Evolutionary conservation across 1,140 invertebrate genomes (phyloP).

Genomic region (Drosophila nebulosa): DNA sequence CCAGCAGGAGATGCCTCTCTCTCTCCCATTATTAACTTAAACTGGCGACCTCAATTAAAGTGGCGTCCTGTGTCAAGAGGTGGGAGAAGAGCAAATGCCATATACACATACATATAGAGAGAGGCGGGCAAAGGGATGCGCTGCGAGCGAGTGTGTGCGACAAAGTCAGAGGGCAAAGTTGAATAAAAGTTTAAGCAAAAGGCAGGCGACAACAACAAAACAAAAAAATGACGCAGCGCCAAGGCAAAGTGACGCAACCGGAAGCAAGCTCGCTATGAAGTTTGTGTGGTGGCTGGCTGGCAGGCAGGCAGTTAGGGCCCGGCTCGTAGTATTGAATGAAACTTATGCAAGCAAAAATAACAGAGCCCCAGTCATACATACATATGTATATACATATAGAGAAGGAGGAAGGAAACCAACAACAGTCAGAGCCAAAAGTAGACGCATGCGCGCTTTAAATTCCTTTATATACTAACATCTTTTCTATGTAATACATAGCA

Average conservation of each 20-base stretch:
- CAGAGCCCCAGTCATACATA: too few relatives aligned
- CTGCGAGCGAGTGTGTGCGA: constrained; percentile 16
- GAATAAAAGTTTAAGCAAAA: constrained; percentile 65
- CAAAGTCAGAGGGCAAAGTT: constrained; percentile 80
- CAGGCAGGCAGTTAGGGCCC: constrained; percentile 23
- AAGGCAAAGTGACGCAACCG: constrained; percentile 69
- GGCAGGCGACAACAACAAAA: constrained; percentile 13
- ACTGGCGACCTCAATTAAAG: constrained; percentile 79
- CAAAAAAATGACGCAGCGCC: constrained; percentile 55
- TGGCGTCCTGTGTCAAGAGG: constrained; percentile 17
- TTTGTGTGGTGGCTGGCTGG: background rate
- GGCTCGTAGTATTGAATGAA: constrained; percentile 66
- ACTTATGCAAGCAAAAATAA: constrained; percentile 42
- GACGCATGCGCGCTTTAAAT: constrained; percentile 44
- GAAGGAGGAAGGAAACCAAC: background rate
- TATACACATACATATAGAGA: constrained; percentile 7
- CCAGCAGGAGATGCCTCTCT: constrained; percentile 10
- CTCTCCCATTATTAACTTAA: constrained; percentile 60
- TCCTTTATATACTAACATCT: constrained; percentile 24
- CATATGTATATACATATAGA: too few relatives aligned
- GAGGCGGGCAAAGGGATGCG: background rate
- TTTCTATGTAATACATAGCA: constrained; percentile 4
- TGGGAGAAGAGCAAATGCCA: constrained; percentile 4
- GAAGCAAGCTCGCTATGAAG: constrained; percentile 36
- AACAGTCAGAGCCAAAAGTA: background rate